Conservation (phyloP, 2,113 vertebrate genomes). For the Oreocharis arfaki region DNA sequence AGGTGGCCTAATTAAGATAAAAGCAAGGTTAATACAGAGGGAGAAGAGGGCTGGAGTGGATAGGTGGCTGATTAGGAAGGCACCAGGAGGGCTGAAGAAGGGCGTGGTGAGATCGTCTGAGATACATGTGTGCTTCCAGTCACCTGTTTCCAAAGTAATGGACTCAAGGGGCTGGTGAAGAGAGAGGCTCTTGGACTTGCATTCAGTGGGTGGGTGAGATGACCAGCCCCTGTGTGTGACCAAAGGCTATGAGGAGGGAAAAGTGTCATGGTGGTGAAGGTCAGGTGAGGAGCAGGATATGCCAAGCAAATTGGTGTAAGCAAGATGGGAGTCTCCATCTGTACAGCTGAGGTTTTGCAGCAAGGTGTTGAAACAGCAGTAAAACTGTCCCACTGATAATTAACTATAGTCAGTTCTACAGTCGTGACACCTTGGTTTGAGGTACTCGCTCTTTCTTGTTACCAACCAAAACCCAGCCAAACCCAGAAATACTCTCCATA, state of each 20-base stretch:
- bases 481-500: neutral
- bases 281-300: neutral
- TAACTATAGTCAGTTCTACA: neutral
- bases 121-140: rapidly evolving
- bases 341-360: neutral
- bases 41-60: neutral
- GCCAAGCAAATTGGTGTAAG: neutral
- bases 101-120: neutral
- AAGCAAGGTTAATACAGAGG: neutral
- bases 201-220: neutral
- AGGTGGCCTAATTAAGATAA: neutral
- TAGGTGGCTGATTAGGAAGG: neutral
- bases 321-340: neutral
- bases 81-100: neutral
- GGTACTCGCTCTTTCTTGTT: rapidly evolving
- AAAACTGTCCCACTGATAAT: neutral
- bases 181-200: neutral
- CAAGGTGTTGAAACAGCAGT: neutral
- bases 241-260: neutral
- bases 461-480: neutral
- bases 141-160: neutral
- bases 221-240: neutral
- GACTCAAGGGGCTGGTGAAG: neutral
- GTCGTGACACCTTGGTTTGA: neutral
- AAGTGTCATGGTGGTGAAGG: rapidly evolving